Percentiles rank a stretch among this genome's conserved stretches.
Conservation (phyloP, 1,140 invertebrate genomes). For the Bombus affinis region DNA sequence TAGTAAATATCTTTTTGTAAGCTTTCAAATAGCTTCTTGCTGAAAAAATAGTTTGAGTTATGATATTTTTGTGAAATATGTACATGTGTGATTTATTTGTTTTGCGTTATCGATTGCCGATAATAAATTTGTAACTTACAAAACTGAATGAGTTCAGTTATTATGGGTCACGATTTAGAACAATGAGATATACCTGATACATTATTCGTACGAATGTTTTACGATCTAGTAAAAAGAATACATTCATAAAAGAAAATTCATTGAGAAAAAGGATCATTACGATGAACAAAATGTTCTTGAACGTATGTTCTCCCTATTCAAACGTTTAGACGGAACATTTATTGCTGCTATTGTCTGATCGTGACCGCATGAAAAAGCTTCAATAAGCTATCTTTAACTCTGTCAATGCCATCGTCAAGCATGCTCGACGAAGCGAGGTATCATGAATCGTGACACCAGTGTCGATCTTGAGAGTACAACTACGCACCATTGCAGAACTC, state of each 20-base stretch:
- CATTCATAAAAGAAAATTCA: not conserved
- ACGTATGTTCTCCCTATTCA: slow-evolving; percentile 12
- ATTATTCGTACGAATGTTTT: not conserved
- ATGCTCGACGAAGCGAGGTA: slow-evolving; percentile 31
- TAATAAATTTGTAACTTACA: not conserved
- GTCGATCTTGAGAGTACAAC: slow-evolving; percentile 35
- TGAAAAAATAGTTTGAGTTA: not conserved
- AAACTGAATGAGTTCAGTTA: not conserved
- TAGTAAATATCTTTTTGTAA: no score
- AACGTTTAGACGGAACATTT: slow-evolving; percentile 30
- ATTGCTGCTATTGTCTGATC: slow-evolving; percentile 26
- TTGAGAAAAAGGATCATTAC: not conserved
- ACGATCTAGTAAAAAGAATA: not conserved
- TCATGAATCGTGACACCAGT: slow-evolving; percentile 5
- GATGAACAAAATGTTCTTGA: slow-evolving; percentile 5
- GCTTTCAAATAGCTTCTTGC: no score
- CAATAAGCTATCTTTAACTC: slow-evolving; percentile 58
- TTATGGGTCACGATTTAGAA: not conserved
- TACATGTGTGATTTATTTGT: no score
- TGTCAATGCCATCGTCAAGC: slow-evolving; percentile 53
- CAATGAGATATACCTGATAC: not conserved
- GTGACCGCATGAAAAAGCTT: slow-evolving; percentile 35
- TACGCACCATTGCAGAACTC: not conserved
- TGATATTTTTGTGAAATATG: no score
- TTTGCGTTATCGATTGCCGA: not conserved